These are phyloP conservation scores for Drosophila maculinotata DNA, from an alignment of 2,888 invertebrate species.

Conservation along the genomic window DNA sequence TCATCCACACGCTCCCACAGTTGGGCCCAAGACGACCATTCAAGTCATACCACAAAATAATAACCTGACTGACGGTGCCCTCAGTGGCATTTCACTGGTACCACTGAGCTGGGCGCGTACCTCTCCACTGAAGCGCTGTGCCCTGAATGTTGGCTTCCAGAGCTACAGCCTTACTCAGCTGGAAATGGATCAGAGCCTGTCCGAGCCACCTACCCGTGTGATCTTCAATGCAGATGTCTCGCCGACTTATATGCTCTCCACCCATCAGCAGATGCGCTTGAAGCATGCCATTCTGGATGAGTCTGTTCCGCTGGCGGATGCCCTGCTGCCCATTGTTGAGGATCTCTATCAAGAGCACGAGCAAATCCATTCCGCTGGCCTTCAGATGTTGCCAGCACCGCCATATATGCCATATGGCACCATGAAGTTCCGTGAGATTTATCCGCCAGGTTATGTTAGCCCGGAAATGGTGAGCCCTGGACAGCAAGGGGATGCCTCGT, in stretches of 20 bases:
- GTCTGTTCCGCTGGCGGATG: conserved; percentile 14
- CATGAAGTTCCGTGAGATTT: conserved; percentile 14
- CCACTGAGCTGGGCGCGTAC: conserved; percentile 7
- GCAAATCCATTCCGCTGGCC: background rate
- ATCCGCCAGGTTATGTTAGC: background rate
- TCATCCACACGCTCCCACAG: background rate
- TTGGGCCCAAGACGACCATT: conserved; percentile 13
- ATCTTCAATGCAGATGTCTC: conserved; percentile 8
- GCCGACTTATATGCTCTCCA: conserved; percentile 1
- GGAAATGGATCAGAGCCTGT: background rate
- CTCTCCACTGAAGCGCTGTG: background rate
- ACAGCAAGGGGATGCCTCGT: background rate
- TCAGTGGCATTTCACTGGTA: conserved; percentile 13
- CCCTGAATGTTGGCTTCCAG: conserved; percentile 18
- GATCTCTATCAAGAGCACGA: conserved; percentile 31
- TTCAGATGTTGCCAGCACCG: background rate
- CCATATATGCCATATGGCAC: conserved; percentile 5
- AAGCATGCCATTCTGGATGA: conserved; percentile 26
- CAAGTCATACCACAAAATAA: conserved; percentile 15
- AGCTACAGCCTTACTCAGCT: conserved; percentile 20
- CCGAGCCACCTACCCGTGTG: background rate
- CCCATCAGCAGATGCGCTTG: conserved; percentile 23
- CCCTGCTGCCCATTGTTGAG: conserved; percentile 20
- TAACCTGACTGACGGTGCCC: too few relatives aligned
- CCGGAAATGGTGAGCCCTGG: too few relatives aligned